These are phyloP conservation scores for Apomyelois bistriatella DNA, from an alignment of 2,888 invertebrate genomes.

Conservation along the genomic window DNA sequence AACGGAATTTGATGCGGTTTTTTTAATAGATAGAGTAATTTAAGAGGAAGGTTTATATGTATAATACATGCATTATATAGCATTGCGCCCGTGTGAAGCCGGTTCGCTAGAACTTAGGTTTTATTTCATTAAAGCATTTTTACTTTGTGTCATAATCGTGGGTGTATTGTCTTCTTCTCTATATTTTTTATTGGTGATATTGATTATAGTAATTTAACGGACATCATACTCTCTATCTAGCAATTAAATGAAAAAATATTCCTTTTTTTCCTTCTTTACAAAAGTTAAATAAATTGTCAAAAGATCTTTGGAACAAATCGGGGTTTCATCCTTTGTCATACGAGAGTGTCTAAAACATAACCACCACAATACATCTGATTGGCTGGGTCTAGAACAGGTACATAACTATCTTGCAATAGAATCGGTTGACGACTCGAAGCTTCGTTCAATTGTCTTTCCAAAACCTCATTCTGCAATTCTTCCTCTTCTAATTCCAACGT, in stretches of 20 bases:
- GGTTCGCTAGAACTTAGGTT: too few species aligned
- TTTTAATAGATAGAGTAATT: too few species aligned
- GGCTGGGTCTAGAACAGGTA: constrained; percentile 65
- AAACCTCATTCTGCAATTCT: constrained; percentile 67
- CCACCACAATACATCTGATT: constrained; percentile 37
- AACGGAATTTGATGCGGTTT: too few species aligned
- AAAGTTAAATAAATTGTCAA: constrained; percentile 37
- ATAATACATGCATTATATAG: too few species aligned
- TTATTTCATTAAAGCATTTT: background rate
- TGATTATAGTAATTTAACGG: too few species aligned
- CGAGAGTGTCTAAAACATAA: constrained; percentile 70
- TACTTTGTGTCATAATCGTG: too few species aligned
- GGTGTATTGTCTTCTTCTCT: too few species aligned
- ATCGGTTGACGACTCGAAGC: constrained; percentile 70
- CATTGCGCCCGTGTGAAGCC: too few species aligned
- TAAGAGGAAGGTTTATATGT: too few species aligned
- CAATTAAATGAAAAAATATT: background rate
- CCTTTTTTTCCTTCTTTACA: background rate
- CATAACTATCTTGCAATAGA: constrained; percentile 66
- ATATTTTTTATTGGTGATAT: too few species aligned
- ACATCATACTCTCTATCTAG: background rate
- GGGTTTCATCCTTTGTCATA: constrained; percentile 54
- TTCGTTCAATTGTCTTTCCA: constrained; percentile 70
- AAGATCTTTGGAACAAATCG: constrained; percentile 7
- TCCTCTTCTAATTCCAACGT: constrained; percentile 76